Evolutionary conservation across 1,140 invertebrate genomes (phyloP), one percentile per base, ranked within the genome.

Genomic region (Camponotus floridanus): DNA sequence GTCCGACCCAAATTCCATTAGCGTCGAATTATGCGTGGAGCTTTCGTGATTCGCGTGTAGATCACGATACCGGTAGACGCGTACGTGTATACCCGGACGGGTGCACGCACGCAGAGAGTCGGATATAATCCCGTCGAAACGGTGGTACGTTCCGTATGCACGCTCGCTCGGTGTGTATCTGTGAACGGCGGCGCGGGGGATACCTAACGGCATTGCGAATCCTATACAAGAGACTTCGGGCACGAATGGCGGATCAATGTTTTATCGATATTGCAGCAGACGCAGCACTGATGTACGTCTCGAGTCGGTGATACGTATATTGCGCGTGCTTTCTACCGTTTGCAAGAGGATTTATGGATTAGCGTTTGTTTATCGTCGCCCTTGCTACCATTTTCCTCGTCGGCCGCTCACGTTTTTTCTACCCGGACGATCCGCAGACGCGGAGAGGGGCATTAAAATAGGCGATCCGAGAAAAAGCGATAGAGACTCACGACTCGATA

Each of bases 161-260:
- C 86, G 89, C 71, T 76, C 70, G 61, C 64, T 57, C 76, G 48
- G 42, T 5, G 15, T 73, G 61, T 86, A 71, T 90, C 85, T 81
- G 86, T 61, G 81, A 51, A 51, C 57, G 45, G 64, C 87, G 39
- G 73, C 83, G 61, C 42, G 65, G 80, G 65, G 62, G 78, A 64
- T 59, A 86, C 70, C 89, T 88, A 80, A 90, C 87, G 85, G 85
- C 88, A 90, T 89, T 86, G 87, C 51, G 91, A 93, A 93, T 93
- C 92, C 92, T 92, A 92, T 90, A 91, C 91, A 70, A 70, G 67
- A 80, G 87, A 87, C 86, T 92, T 87, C 86, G 71, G 89, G 91
- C 92, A 93, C 92, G 92, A 93, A 93, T 93, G 85, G 89, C 76
- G 91, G 92, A 93, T 93, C 92, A 93, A 92, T 93, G 92, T 93